Evolutionary conservation across 1,140 invertebrate genomes (phyloP), one percentile per base, ranked within the genome.

Genomic region (Achatina immaculata): DNA sequence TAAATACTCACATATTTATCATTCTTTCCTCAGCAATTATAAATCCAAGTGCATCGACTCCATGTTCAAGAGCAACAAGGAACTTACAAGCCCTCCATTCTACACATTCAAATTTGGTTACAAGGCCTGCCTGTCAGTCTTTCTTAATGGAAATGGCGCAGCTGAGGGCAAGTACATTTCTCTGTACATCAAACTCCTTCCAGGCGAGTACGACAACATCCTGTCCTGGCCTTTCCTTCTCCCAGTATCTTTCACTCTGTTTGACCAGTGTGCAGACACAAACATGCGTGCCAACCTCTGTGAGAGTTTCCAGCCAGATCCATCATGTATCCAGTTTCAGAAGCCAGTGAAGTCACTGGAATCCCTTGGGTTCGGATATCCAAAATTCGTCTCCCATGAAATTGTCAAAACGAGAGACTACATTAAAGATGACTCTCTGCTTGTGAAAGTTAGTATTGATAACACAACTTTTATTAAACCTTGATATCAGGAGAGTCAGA

Each of bases 81-180:
- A 98, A 92, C 93, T 99, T 62, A 93, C 97, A 42, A 97, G 96
- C 81, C 95, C 96, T 77, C 95, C 96, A 1, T 99, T 98, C 90
- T 97, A 97, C 89, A 97, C 97, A 90, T 96, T 95, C 92, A 96
- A 97, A 92, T 97, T 97, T 91, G 97, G 97, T 83, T 99, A 99
- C 91, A 98, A 97, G 90, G 93, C 98, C 85, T 92, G 97, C 93
- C 96, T 96, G 31, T 97, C 96, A 0, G 93, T 98, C 69, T 98
- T 98, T 91, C 93, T 97, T 51, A 98, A 98, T 90, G 97, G 97
- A 82, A 98, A 98, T 88, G 97, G 97, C 14, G 95, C 96, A 4
- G 97, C 97, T 31, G 96, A 98, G 90, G 95, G 95, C 4, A 95
- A 95, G 81, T 97, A 98, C 90, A 94, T 98, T 82, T 98, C 97